Base-by-base conservation (phyloP, 2,888 invertebrate species). In the Macaria liturata region DNA sequence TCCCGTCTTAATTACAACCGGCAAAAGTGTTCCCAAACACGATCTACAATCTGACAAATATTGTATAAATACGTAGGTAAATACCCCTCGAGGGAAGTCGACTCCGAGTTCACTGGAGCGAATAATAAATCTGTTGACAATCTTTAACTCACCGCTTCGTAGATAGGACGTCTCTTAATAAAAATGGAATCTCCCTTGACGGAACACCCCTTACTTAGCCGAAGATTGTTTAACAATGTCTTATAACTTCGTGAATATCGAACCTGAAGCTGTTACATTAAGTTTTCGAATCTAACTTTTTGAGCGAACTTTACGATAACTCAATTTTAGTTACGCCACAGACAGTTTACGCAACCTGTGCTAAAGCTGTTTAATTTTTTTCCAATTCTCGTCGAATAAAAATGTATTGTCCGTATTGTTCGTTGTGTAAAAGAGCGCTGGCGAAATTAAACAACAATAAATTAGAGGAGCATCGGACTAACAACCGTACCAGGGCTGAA, bases 101-200 rank as follows among this genome's bases (percentile, higher is more conserved):
- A 64, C 77, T 75, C 71, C 72, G 79, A 65, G 80, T 81, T 88
- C 91, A 87, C 76, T 79, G 87, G 84, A 88, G 86, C 90, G 88
- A 79, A 77, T 91, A 89, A 90, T 90, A 89, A 91, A 89, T 86
- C 85, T 90, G 91, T 89, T 91, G 91, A 88, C 89, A 88, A 86
- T 87, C 88, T 88, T 88, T 91, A 89, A 90, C 90, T 90, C 83
- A 77, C 78, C 78, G 76, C 78, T 76, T 72, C 77, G 76, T 75
- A 80, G 75, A 64, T 64, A 62, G 67, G 65, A 66, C 64, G 62
- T 66, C 72, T 78, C 78, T 71, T 79, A 78, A 81, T 81, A 79
- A 81, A 83, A 83, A 81, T 74, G 69, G 74, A 72, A 70, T 78
- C 72, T 74, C 70, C 71, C 69, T 70, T 61, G 57, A 64, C 66